Conservation (phyloP, 2,797 vertebrate species). For the Karalla daura region DNA sequence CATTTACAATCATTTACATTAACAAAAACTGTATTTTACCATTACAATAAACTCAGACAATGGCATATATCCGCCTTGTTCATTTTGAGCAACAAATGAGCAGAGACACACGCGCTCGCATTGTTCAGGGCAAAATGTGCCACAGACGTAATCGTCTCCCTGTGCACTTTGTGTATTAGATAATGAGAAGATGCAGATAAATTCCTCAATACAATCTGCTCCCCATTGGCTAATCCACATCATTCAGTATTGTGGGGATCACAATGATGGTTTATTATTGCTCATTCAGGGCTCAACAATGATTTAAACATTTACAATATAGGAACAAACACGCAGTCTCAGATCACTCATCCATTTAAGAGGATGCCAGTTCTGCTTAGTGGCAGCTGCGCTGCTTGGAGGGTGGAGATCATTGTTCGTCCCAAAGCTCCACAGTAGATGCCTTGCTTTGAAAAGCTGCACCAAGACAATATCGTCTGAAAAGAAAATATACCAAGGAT, state of each 20-base stretch:
- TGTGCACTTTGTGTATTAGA: constrained; percentile 74
- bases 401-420: constrained; percentile 44
- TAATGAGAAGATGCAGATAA: constrained; percentile 81
- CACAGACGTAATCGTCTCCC: constrained; percentile 61
- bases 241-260: constrained; percentile 73
- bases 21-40: constrained; percentile 81
- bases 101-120: constrained; percentile 53
- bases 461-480: not conserved
- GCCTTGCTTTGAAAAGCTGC: constrained; percentile 23
- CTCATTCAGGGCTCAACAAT: constrained; percentile 73
- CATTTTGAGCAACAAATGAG: constrained; percentile 69
- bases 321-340: constrained; percentile 61
- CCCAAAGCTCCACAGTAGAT: constrained; percentile 26
- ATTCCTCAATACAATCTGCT: constrained; percentile 72
- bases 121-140: constrained; percentile 73
- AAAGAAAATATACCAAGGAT: constrained; percentile 11
- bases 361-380: constrained; percentile 61
- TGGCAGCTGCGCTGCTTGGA: constrained; percentile 42
- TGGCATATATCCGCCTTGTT: constrained; percentile 65
- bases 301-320: constrained; percentile 65
- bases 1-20: constrained; percentile 81
- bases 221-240: constrained; percentile 75
- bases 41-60: constrained; percentile 83
- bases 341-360: constrained; percentile 71
- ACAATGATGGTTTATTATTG: constrained; percentile 78